Conservation (phyloP, 2,113 vertebrate genomes). For the cattle (Bos taurus) region DNA sequence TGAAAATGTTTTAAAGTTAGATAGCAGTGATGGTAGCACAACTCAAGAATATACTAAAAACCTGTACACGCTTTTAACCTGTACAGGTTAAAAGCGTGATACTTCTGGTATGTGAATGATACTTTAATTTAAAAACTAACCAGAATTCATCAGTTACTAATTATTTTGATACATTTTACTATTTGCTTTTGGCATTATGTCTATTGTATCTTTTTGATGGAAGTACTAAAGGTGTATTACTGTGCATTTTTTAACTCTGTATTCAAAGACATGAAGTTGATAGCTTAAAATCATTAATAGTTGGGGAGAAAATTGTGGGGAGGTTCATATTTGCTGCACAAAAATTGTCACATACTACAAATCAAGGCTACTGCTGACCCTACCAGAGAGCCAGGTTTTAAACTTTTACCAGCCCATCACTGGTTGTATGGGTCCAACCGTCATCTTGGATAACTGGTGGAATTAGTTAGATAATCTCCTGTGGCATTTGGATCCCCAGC, state of each 20-base stretch:
- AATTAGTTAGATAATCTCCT: not conserved
- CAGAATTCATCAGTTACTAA: not conserved
- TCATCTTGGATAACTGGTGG: not conserved
- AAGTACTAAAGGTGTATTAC: not conserved
- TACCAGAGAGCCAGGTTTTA: not conserved
- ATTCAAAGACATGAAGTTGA: not conserved
- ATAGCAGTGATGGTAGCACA: not conserved
- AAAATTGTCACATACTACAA: not conserved
- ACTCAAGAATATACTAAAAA: not conserved
- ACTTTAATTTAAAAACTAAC: not conserved
- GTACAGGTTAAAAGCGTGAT: not conserved
- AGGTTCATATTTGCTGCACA: not conserved
- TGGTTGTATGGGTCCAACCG: not conserved
- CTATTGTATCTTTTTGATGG: not conserved
- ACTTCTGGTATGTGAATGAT: not conserved
- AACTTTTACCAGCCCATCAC: not conserved
- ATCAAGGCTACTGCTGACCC: not conserved
- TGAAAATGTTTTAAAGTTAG: constrained; percentile 6
- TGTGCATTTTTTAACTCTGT: not conserved
- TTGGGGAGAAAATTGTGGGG: not conserved
- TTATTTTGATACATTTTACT: not conserved
- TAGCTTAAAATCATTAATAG: not conserved
- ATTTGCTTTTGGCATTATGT: not conserved
- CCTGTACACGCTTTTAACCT: not conserved
- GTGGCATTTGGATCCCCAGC: not conserved